Evolutionary conservation across 2,888 invertebrate genomes (phyloP), one percentile per base, ranked within the genome.

Genomic region (Dryococelus australis): DNA sequence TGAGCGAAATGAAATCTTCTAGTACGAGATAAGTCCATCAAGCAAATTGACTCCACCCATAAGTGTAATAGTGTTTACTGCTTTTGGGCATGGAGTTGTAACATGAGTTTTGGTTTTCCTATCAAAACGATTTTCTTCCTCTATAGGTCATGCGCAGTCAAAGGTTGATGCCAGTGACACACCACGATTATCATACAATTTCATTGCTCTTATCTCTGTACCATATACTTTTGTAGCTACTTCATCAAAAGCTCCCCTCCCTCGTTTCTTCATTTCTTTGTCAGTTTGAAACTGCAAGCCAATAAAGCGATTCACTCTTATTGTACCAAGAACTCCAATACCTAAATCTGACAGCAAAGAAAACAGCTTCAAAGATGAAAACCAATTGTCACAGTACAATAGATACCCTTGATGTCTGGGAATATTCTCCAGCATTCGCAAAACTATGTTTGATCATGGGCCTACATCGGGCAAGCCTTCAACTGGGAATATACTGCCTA

Each of bases 21-120:
- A n/a, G n/a, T n/a, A n/a, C n/a, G n/a, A n/a, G 20, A 88, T n/a
- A n/a, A 87, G 85, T 27, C 85, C 87, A 88, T 88, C 88, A 84
- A 87, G 51, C 35, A 86, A 79, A 80, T 86, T n/a, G n/a, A n/a
- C n/a, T n/a, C n/a, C 84, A 10, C 83, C 81, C 83, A 86, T 86
- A 83, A 26, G 9, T 28, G 35, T 86, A 83, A 83, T 86, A 8
- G n/a, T n/a, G n/a, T n/a, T n/a, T n/a, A n/a, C n/a, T n/a, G n/a
- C n/a, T 35, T n/a, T 43, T 16, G 86, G 86, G 12, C 47, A 80
- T 27, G 8, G n/a, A 8, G 16, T 5, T 51, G 27, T 43, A 6
- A 86, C 51, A n/a, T n/a, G n/a, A 24, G 20, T 47, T 12, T 28
- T 83, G 0, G 83, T 83, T 4, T 83, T 80, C 24, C 28, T 80